Base-by-base conservation (phyloP, 1,140 invertebrate species). In the Drosophila sechellia region DNA sequence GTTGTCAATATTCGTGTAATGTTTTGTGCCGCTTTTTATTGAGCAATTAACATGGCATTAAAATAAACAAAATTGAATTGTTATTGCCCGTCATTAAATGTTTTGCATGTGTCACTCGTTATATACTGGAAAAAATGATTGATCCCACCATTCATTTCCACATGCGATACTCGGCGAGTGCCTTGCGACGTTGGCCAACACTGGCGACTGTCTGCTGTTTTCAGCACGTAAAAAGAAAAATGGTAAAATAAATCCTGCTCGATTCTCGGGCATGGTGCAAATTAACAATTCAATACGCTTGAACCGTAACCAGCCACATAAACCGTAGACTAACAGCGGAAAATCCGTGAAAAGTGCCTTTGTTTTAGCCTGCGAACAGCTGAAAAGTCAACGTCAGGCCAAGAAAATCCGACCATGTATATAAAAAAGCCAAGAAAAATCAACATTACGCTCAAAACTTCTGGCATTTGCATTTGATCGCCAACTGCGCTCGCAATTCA, bases 1-100 rank as follows among this genome's bases (percentile, higher is more conserved):
- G 6, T 57, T 68, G 72, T 57, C 79, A 65, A 85, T 79, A 71
- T 55, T 72, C 66, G 75, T 64, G 50, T 68, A 72, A 66, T 79
- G 80, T 73, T 68, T 85, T 71, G 60, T 55, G 59, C 10, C 20
- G 5, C n/a, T 34, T 52, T 52, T 5, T 31, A 31, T 5, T 46
- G 11, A n/a, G 0, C 3, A 3, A 25, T 22, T n/a, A 15, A 34
- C 10, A 13, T 22, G 0, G 8, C 43, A 6, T 17, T 11, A 25
- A 35, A 8, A 27, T n/a, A n/a, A 5, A 13, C 20, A 27, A 27
- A 13, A 27, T 20, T 3, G 10, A 0, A 59, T 37, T 31, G 2
- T 10, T 15, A 6, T 10, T 15, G 3, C 15, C 4, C n/a, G 3
- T 12, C 60, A 34, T 13, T 20, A 22, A 57, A 20, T 13, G 17